Evolutionary conservation across 2,888 invertebrate genomes (phyloP), one percentile per base, ranked within the genome.

Genomic region (Xestia ashworthii): DNA sequence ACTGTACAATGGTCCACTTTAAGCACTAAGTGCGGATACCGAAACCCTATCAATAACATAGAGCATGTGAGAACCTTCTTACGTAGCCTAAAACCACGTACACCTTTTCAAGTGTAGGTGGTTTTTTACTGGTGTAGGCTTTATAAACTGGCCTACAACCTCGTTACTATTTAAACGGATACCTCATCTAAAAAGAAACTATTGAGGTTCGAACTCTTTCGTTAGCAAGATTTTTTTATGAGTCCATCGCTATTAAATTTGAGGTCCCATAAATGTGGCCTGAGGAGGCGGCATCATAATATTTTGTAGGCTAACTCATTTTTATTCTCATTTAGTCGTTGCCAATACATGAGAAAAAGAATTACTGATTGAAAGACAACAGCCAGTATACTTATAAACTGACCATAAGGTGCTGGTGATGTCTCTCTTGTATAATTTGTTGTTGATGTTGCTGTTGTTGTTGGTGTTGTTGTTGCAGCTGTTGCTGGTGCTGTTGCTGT

Each of bases 361-460:
- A 38, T 71, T 38, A 1, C 11, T 22, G 25, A 55, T 55, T 65
- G 9, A 64, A 25, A 12, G 78, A 73, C n/a, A 80, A 78, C 78
- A 71, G 79, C 53, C 80, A 79, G 74, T 53, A 55, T 50, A 72
- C 14, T 12, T 58, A 58, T 48, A 0, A 73, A 81, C 86, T 80
- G 50, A 91, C 91, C 90, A 92, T 93, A 73, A 90, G 91, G 67
- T 91, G 92, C 73, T 91, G 71, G 78, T 91, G 93, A 60, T 94
- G 94, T 79, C 93, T 87, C 53, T 93, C 94, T 80, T 94, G 94
- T 87, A 91, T 81, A 77, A 90, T 84, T 46, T 92, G 91, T 41
- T 92, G 90, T 0, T 93, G 92, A 6, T 92, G 94, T 12, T 92
- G 92, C 44, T 83, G 82, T 44, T 83, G 41, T 5, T 50, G 83